Evolutionary conservation across 2,888 invertebrate genomes (phyloP), one percentile per base, ranked within the genome.

Genomic region (Drosophila antonietae): DNA sequence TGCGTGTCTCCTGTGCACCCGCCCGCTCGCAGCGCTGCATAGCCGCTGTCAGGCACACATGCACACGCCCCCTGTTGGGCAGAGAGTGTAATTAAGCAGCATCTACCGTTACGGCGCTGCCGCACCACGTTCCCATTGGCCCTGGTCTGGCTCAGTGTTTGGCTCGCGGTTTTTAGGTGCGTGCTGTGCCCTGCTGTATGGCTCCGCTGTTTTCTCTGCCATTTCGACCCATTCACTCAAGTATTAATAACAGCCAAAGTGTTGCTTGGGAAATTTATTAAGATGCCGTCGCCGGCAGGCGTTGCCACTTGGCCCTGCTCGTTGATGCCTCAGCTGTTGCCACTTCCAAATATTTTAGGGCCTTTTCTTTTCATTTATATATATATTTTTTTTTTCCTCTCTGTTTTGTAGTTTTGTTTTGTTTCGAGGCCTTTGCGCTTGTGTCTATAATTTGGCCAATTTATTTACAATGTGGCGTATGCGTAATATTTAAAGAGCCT

Each of bases 231-330:
- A 78, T 77, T 77, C 76, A 79, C 76, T 82, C 65, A 82, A 75
- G 85, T 89, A 86, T 90, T 86, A 89, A 86, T 89, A 90, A 78
- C 84, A 51, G 84, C 89, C 90, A 90, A 83, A 85, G 84, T 86
- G 87, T 90, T 85, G 87, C 87, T 64, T 46, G 46, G 72, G 61
- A 83, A 86, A 90, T 85, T 89, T 90, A 85, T 85, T 87, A 89
- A 85, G 89, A 90, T 83, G 84, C 90, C 86, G 77, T 74, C 73
- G 66, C 53, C 68, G 65, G 59, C 78, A 83, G 78, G 56, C 74
- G 59, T 52, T 67, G 62, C 64, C 73, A 67, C 43, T 78, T 43
- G 52, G 43, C 35, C 55, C 18, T 35, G 62, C 62, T 55, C 31
- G 51, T 59, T 66, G 73, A 63, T 78, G 78, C 78, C 80, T 80